Evolutionary conservation across 2,797 vertebrate genomes (phyloP), one percentile per base, ranked within the genome.

Genomic region (Picus viridis): DNA sequence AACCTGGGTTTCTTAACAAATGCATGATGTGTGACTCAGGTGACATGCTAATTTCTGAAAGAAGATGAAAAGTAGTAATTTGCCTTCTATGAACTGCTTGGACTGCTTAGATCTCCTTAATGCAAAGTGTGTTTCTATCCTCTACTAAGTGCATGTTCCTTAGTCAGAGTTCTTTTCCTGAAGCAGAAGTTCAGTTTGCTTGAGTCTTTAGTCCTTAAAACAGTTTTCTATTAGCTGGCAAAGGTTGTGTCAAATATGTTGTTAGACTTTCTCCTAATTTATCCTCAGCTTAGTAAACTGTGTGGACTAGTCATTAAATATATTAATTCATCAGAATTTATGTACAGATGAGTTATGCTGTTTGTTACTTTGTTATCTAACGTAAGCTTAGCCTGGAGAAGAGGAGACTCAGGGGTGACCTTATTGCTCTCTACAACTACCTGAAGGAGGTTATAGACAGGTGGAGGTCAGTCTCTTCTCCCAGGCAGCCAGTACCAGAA

Each of bases 151-250:
- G 4, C 2, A 13, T 47, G 11, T 47, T 54, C 83, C 43, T 53
- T 32, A 43, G 24, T 39, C 45, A 75, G 71, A 85, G 8, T 7
- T 69, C 4, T 90, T 83, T 73, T 67, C 16, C 6, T n/a, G 17
- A 19, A 76, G 23, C 7, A 71, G 3, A 51, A 58, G 14, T 53
- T 80, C 20, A 29, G 26, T 80, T 85, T 83, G 20, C 9, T 8
- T 62, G 26, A 62, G 30, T 12, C 32, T 78, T 80, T 56, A 72
- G 10, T 4, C 8, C 11, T 45, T 57, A 61, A 89, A 89, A 15
- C 3, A 7, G 10, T 34, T 62, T 53, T 27, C 5, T 43, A 43
- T 15, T 43, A 43, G 14, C 17, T 59, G 57, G 18, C 0, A 2
- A 78, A 85, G 9, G 11, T 16, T 17, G 5, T 29, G 12, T 47